phyloP scores from a whole-genome alignment of 2,797 vertebrate genomes.

The Parotocinclus haroldoi region DNA sequence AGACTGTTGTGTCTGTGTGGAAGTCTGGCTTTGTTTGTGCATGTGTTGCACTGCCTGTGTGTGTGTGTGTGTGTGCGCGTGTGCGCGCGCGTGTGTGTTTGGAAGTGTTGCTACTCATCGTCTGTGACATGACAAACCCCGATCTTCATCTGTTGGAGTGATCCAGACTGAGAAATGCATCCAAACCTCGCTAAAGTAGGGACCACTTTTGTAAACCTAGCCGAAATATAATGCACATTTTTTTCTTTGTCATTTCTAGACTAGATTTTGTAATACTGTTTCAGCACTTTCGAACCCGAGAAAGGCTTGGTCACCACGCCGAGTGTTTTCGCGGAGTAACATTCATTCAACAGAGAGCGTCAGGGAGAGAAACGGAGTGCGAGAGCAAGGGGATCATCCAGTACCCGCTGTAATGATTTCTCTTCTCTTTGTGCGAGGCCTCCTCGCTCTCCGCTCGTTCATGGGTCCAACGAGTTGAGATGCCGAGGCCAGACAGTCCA shows the following conservation, averaged over 20 bases:
- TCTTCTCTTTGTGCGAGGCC: conserved; percentile 58
- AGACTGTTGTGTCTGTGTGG: conserved; percentile 19
- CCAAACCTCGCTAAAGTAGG: conserved; percentile 71
- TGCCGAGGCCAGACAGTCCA: conserved; percentile 35
- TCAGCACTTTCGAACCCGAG: conserved; percentile 78
- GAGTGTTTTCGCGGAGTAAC: conserved; percentile 55
- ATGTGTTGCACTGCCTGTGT: no score
- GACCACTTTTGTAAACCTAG: conserved; percentile 69
- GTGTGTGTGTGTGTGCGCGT: conserved; percentile 14
- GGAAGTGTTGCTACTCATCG: conserved; percentile 41
- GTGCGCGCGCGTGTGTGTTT: conserved; percentile 23
- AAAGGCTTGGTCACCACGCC: conserved; percentile 56
- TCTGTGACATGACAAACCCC: conserved; percentile 63
- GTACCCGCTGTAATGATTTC: conserved; percentile 30
- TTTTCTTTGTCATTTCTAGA: conserved; percentile 71
- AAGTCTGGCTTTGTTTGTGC: conserved; percentile 11
- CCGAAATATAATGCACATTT: conserved; percentile 72
- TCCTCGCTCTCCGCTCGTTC: conserved; percentile 65
- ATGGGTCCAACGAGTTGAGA: conserved; percentile 75
- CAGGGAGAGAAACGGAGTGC: conserved; percentile 39
- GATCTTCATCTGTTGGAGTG: conserved; percentile 60
- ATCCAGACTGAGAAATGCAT: conserved; percentile 52
- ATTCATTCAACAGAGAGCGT: conserved; percentile 67
- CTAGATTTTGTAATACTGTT: conserved; percentile 74
- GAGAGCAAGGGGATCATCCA: conserved; percentile 55